phyloP scores from a whole-genome alignment of 2,888 invertebrate species.

The Hoplodrina blanda region DNA sequence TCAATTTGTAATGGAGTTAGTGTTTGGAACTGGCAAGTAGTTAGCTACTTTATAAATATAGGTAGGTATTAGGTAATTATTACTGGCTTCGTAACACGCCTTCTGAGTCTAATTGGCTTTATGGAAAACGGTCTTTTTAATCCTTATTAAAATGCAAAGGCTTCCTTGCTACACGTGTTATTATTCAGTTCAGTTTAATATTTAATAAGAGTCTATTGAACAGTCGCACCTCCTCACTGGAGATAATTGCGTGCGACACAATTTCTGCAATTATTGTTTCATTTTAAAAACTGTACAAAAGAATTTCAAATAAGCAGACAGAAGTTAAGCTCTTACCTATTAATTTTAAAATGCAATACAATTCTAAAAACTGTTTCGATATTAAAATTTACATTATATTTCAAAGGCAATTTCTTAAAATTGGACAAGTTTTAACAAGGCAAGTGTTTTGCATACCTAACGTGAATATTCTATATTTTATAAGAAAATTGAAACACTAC shows the following conservation, averaged over 20 bases:
- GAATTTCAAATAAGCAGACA: slow-evolving; percentile 30
- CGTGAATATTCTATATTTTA: slow-evolving; percentile 26
- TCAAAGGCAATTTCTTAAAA: slow-evolving; percentile 34
- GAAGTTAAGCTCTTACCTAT: slow-evolving; percentile 24
- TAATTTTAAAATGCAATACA: slow-evolving; percentile 43
- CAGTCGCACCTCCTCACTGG: slow-evolving; percentile 44
- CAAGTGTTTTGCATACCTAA: slow-evolving; percentile 20
- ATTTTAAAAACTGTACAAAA: slow-evolving; percentile 39
- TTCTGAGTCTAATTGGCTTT: slow-evolving; percentile 59
- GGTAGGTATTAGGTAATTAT: slow-evolving; percentile 54
- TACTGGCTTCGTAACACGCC: slow-evolving; percentile 44
- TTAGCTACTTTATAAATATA: slow-evolving; percentile 48
- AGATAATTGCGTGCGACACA: slow-evolving; percentile 47
- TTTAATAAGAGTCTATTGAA: slow-evolving; percentile 57
- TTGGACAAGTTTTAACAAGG: slow-evolving; percentile 20
- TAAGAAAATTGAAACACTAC: slow-evolving; percentile 35
- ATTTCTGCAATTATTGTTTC: slow-evolving; percentile 51
- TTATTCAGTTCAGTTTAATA: slow-evolving; percentile 52
- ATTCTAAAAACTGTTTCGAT: slow-evolving; percentile 31
- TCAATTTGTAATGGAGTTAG: slow-evolving; percentile 62
- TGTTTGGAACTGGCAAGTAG: slow-evolving; percentile 52
- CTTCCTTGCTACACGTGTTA: slow-evolving; percentile 58
- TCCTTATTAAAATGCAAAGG: slow-evolving; percentile 63
- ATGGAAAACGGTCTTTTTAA: slow-evolving; percentile 53
- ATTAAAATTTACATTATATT: slow-evolving; percentile 31